Evolutionary conservation across 2,888 invertebrate species (phyloP), one percentile per base, ranked within the genome.

Genomic region (Nomada fabriciana): DNA sequence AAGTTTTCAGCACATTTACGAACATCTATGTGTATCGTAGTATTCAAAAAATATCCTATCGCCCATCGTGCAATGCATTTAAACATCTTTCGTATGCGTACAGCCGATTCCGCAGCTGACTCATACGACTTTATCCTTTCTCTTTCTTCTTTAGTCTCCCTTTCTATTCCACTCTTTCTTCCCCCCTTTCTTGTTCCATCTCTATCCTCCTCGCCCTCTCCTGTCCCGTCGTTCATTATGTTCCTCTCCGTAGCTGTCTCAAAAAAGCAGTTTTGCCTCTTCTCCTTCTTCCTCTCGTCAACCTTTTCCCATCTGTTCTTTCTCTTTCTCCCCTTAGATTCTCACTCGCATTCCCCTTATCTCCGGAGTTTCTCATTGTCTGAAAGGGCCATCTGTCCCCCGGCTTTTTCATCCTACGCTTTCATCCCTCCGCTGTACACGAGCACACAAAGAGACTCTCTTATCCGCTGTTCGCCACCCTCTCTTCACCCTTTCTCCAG

Each of bases 281-380:
- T 82, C 82, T 77, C 65, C 57, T 81, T 78, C 82, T 79, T 79
- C 63, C 72, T 75, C 73, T 52, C 59, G 76, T 71, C 84, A 72
- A 75, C 74, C 80, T 82, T 83, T 79, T 80, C 75, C 70, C 74
- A 57, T 65, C 72, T 64, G 52, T 67, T 60, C 72, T 71, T 68
- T 57, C 69, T 70, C 64, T 69, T 42, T 76, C 75, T 73, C 81
- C 76, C 83, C 68, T 75, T 60, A 61, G 75, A 72, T 83, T 84
- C 88, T 88, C 89, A 84, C 90, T 89, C 89, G 85, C 86, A 82
- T 89, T 90, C 92, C 93, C 92, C 93, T 93, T 93, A 93, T 93
- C 93, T 93, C 92, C 93, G 89, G 91, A 93, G 93, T 93, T 93
- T 93, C 93, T 93, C 93, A 93, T 93, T 93, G 93, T 93, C 93